Conservation (phyloP, 2,888 invertebrate species). For the Strigamia maritima region DNA sequence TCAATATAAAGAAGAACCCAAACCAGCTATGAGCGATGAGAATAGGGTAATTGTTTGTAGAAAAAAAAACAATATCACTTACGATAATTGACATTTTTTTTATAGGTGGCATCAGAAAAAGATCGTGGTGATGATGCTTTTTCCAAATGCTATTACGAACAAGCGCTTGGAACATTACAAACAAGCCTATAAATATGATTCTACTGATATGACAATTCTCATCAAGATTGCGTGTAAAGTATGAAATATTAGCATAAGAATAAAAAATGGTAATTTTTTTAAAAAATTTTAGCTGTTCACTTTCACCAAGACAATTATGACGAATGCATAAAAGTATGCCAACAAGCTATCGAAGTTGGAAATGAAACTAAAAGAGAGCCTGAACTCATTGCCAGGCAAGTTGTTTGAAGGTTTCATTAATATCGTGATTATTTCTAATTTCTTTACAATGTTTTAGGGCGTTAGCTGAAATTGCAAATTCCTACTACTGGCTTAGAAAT, state of each 20-base stretch:
- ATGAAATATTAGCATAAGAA: background rate
- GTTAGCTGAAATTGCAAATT: conserved; percentile 56
- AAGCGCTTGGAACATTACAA: background rate
- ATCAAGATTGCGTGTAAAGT: conserved; percentile 71
- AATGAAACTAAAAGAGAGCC: conserved; percentile 96
- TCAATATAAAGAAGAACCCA: conserved; percentile 82
- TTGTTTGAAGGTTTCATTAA: background rate
- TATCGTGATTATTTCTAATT: background rate
- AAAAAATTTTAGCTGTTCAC: conserved; percentile 69
- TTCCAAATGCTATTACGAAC: conserved; percentile 67
- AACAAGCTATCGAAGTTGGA: conserved; percentile 90
- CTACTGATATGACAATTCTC: conserved; percentile 81
- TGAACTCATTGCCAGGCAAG: conserved; percentile 86
- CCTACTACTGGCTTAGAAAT: conserved; percentile 60
- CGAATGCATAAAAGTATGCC: conserved; percentile 86
- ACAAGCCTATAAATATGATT: too few relatives aligned
- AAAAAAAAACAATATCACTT: too few relatives aligned
- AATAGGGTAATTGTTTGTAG: conserved; percentile 87
- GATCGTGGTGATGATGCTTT: conserved; percentile 89
- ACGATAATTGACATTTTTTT: too few relatives aligned
- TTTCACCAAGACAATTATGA: conserved; percentile 92
- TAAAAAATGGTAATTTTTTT: background rate
- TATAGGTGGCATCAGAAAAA: conserved; percentile 88
- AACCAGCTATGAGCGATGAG: conserved; percentile 94
- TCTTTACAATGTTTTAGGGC: conserved; percentile 51